These are phyloP conservation scores for Seriola rivoliana DNA, from an alignment of 2,113 vertebrate species.

Conservation along the genomic window DNA sequence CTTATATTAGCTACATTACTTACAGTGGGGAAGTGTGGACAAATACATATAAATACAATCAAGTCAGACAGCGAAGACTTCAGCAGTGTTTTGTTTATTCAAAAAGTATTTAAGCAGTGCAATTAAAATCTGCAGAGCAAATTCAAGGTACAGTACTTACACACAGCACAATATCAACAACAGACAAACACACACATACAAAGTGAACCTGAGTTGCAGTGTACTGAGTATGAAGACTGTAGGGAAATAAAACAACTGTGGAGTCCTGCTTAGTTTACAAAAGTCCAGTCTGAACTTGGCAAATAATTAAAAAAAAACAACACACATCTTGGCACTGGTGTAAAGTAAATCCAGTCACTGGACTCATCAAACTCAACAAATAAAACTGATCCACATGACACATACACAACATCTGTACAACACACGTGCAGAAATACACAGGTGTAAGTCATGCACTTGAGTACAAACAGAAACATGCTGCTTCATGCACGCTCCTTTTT, in stretches of 20 bases:
- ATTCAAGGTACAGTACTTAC: constrained; percentile 64
- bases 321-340: constrained; percentile 52
- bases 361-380: constrained; percentile 15
- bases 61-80: background rate
- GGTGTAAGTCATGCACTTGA: constrained; percentile 14
- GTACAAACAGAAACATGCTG: constrained; percentile 6
- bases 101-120: constrained; percentile 63
- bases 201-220: constrained; percentile 75
- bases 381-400: constrained; percentile 2
- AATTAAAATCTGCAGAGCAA: constrained; percentile 63
- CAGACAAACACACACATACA: constrained; percentile 58
- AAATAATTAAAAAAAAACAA: constrained; percentile 37
- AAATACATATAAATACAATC: background rate
- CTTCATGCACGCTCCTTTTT: constrained; percentile 9
- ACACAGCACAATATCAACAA: constrained; percentile 51
- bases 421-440: background rate
- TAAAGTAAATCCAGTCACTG: constrained; percentile 20
- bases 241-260: constrained; percentile 18
- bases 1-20: too few relatives aligned
- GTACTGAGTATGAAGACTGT: constrained; percentile 34
- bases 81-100: constrained; percentile 55
- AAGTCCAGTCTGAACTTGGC: constrained; percentile 29
- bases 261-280: constrained; percentile 7
- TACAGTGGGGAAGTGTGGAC: too few relatives aligned
- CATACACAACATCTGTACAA: background rate